These are phyloP conservation scores for Menidia beryllina DNA, from an alignment of 2,113 vertebrate genomes.

Conservation along the genomic window DNA sequence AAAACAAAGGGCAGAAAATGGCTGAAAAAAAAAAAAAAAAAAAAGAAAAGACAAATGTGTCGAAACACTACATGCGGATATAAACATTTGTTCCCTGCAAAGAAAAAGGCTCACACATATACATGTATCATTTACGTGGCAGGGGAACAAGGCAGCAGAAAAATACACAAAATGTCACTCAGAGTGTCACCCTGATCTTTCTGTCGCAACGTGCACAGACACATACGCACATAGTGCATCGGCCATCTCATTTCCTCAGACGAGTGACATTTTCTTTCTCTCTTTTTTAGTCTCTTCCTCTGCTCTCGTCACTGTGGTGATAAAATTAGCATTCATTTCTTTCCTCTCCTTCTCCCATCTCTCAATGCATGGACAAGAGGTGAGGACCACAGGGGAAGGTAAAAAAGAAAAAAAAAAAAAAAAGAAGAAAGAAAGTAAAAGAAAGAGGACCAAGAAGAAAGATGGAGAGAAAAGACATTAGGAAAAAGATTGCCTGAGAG, in stretches of 20 bases:
- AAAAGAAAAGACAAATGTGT: constrained; percentile 18
- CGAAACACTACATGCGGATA: constrained; percentile 26
- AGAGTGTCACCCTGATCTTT: constrained; percentile 69
- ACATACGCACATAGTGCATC: constrained; percentile 45
- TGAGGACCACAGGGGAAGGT: constrained; percentile 70
- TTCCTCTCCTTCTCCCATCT: constrained; percentile 68
- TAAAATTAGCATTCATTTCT: constrained; percentile 82
- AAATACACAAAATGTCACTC: constrained; percentile 68
- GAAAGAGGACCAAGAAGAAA: no score
- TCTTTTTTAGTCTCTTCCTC: constrained; percentile 52
- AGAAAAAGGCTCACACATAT: constrained; percentile 32
- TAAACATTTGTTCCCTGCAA: constrained; percentile 42
- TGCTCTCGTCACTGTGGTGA: constrained; percentile 66
- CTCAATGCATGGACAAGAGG: constrained; percentile 72
- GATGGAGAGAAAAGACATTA: constrained; percentile 57
- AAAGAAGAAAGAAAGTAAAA: constrained; percentile 53
- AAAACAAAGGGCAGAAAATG: constrained; percentile 67
- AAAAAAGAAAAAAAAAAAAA: constrained; percentile 50
- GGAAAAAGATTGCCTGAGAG: constrained; percentile 30
- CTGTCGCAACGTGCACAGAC: constrained; percentile 36
- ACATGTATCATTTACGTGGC: constrained; percentile 60
- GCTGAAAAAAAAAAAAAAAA: constrained; percentile 31
- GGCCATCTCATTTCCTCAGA: constrained; percentile 78
- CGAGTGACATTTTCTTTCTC: constrained; percentile 75
- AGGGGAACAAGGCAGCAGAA: constrained; percentile 41